These are phyloP conservation scores for Penaeus vannamei DNA, from an alignment of 1,140 invertebrate species.

Conservation along the genomic window DNA sequence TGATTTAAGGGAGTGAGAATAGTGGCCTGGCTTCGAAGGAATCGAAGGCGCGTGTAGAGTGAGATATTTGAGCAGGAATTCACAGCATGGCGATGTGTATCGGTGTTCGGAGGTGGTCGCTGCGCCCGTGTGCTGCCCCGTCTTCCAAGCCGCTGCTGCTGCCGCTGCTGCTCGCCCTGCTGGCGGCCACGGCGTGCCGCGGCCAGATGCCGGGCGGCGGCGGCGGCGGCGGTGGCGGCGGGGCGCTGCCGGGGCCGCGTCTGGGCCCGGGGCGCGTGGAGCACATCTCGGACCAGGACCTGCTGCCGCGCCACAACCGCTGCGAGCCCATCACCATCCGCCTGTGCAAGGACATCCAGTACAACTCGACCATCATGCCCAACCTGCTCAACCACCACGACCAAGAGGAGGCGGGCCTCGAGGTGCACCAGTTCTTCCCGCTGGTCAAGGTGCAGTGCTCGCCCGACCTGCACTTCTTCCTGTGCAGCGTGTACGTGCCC, in stretches of 20 bases:
- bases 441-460: conserved; percentile 97
- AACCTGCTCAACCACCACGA: conserved; percentile 93
- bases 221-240: background rate
- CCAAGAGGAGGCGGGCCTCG: conserved; percentile 94
- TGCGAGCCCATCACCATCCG: conserved; percentile 95
- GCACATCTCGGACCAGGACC: conserved; percentile 72
- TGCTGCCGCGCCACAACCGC: conserved; percentile 82
- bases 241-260: background rate
- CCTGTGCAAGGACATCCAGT: conserved; percentile 91
- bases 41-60: background rate
- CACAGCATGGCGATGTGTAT: conserved; percentile 13
- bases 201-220: background rate
- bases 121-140: background rate
- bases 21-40: background rate
- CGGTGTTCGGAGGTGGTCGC: background rate
- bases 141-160: conserved; percentile 8
- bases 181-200: background rate
- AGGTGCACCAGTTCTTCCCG: conserved; percentile 94
- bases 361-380: conserved; percentile 97
- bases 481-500: conserved; percentile 96
- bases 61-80: background rate
- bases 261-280: background rate
- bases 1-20: conserved; percentile 17
- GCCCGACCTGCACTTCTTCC: conserved; percentile 92
- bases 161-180: background rate